Evolutionary conservation across 2,888 invertebrate species (phyloP).

Genomic region (Agriotes lineatus): DNA sequence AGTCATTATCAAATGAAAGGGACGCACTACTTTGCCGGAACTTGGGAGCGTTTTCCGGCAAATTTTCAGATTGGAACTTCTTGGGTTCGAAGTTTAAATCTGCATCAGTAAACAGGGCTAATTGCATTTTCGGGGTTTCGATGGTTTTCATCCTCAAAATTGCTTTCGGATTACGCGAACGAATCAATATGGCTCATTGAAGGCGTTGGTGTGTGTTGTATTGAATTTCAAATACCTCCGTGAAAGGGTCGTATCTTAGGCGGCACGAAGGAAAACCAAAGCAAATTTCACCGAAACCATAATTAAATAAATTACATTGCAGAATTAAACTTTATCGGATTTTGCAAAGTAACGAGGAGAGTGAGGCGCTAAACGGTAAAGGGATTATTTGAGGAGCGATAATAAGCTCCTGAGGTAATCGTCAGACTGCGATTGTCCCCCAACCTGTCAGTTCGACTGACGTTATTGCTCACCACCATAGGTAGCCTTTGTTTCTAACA

Average conservation of each 20-base stretch:
- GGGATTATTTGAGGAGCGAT: constrained; percentile 48
- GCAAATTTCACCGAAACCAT: constrained; percentile 40
- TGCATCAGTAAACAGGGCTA: constrained; percentile 19
- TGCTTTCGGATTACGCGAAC: constrained; percentile 17
- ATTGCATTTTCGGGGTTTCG: constrained; percentile 21
- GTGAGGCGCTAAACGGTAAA: constrained; percentile 43
- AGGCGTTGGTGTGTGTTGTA: constrained; percentile 20
- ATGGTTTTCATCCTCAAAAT: constrained; percentile 19
- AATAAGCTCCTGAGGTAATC: constrained; percentile 49
- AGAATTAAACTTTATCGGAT: constrained; percentile 44
- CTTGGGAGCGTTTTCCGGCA: background rate
- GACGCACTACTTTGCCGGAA: too few species aligned
- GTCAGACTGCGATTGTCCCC: constrained; percentile 45
- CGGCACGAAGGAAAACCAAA: constrained; percentile 27
- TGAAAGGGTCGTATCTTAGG: background rate
- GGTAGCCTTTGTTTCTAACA: constrained; percentile 39
- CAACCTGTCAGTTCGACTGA: constrained; percentile 43
- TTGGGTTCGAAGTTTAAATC: constrained; percentile 1
- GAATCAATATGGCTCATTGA: constrained; percentile 25
- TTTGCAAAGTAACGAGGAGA: constrained; percentile 40
- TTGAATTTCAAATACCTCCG: constrained; percentile 16
- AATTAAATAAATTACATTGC: constrained; percentile 44
- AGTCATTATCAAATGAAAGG: too few species aligned
- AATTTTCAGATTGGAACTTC: background rate
- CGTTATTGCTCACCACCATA: constrained; percentile 44